Percentiles rank a stretch among this genome's conserved stretches.
phyloP scores from a whole-genome alignment of 2,113 vertebrate genomes.

The Gulo gulo region DNA sequence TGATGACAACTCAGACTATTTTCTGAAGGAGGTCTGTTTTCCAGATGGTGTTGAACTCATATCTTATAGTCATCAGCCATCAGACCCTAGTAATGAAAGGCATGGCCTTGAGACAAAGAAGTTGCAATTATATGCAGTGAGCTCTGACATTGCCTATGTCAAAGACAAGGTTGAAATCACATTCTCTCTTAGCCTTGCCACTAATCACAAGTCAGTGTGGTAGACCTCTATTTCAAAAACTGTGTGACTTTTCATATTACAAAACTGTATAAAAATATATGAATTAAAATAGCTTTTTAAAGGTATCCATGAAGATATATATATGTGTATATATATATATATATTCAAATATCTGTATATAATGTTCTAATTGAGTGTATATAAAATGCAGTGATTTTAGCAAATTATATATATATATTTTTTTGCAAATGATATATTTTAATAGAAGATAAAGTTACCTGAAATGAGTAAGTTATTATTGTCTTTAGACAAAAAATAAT shows the following conservation, averaged over 20 bases:
- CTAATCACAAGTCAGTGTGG: neutral
- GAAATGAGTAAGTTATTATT: neutral
- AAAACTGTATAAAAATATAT: neutral
- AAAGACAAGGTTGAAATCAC: neutral
- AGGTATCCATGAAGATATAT: neutral
- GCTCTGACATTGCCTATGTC: neutral
- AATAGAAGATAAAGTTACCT: neutral
- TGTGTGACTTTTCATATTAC: neutral
- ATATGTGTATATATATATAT: neutral
- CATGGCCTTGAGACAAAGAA: neutral
- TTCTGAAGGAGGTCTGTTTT: neutral
- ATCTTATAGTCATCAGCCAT: neutral
- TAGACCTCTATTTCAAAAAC: neutral
- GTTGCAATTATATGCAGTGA: accelerated
- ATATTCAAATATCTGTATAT: neutral
- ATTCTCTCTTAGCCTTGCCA: neutral
- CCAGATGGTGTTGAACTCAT: neutral
- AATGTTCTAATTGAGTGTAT: neutral
- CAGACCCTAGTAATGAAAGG: neutral
- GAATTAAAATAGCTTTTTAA: neutral
- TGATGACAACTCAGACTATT: neutral
- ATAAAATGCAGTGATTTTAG: neutral
- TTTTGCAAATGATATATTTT: constrained; percentile 6
- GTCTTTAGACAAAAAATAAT: neutral
- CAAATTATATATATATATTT: neutral